Evolutionary conservation across 1,140 invertebrate species (phyloP), one percentile per base, ranked within the genome.

Genomic region (Heliconius hewitsoni): DNA sequence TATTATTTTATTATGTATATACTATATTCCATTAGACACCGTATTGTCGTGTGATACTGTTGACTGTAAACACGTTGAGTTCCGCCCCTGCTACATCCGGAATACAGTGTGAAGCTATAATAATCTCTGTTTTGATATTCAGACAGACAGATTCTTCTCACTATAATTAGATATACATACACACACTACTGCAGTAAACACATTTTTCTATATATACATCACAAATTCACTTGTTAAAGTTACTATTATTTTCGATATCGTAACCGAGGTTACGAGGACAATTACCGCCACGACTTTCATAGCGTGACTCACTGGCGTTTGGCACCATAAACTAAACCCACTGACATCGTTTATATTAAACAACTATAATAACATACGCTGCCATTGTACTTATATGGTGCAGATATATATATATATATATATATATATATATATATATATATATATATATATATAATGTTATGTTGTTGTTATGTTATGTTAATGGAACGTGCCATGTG

Each of bases 271-370:
- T 30, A 66, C 27, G 60, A 30, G 60, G 27, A 66, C 60, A 66
- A 66, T 66, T 66, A 66, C 60, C 60, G 60, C 60, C 23, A 13
- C 16, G 60, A 30, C 23, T 66, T 66, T 9, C 2, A 66, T 66
- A 66, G 60, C 60, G 60, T 66, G 60, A 66, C 60, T 66, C 60
- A 66, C 27, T 66, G 60, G 23, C 60, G 27, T 23, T 66, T 30
- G 60, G 60, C 60, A 66, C 60, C 60, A 66, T 66, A 66, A 66
- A 27, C 60, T 30, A 30, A 66, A 66, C 60, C 60, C 60, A 66
- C 60, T 66, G 27, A 66, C 60, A 66, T 30, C 60, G 60, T 66
- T 66, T 30, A 13, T 66, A 66, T 13, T 66, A 66, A 66, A 66
- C 60, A 27, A 30, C 27, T 16, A 16, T 66, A 66, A 66, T 66